Percentiles rank a stretch among this genome's conserved stretches.
Evolutionary conservation across 2,113 vertebrate genomes (phyloP).

Genomic region (Solenodon paradoxus): DNA sequence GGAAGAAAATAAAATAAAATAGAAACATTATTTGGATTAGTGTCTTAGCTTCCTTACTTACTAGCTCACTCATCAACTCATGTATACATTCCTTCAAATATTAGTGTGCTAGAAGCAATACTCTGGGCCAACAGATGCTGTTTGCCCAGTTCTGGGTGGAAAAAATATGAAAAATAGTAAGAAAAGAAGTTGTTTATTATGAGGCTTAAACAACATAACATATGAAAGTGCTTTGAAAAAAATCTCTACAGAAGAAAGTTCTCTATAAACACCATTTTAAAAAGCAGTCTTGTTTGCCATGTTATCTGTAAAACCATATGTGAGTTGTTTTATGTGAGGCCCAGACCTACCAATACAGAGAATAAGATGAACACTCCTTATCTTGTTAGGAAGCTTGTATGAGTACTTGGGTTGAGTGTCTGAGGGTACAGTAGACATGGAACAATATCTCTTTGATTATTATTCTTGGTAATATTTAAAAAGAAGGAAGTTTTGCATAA

Average conservation of each 20-base stretch:
- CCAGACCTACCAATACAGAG: not conserved
- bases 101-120: not conserved
- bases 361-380: not conserved
- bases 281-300: not conserved
- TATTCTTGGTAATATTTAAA: not conserved
- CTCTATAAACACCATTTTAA: not conserved
- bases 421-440: rapidly evolving
- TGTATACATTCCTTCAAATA: not conserved
- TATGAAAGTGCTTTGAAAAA: not conserved
- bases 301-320: not conserved
- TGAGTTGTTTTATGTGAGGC: not conserved
- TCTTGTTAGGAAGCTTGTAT: not conserved
- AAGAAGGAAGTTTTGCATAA: not conserved
- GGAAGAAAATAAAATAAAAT: not conserved
- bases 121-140: not conserved
- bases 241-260: not conserved
- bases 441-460: not conserved
- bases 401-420: not conserved
- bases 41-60: not conserved
- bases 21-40: not conserved
- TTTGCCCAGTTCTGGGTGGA: not conserved
- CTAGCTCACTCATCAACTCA: not conserved
- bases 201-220: not conserved
- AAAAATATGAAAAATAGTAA: not conserved
- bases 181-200: not conserved